Conservation (phyloP, 2,888 invertebrate species). For the Tipula helvola region DNA sequence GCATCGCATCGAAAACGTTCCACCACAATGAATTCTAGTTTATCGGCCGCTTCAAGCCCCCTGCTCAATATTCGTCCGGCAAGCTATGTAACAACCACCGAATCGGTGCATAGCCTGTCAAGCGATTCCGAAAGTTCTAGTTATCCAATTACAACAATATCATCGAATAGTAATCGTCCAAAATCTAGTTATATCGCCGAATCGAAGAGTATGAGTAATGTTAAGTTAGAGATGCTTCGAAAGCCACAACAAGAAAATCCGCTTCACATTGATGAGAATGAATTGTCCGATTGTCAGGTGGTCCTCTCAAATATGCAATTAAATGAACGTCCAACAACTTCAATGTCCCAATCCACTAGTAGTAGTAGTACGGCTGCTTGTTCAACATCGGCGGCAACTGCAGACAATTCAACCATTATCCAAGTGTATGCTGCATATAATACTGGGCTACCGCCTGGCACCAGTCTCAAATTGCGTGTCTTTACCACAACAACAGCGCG, state of each 20-base stretch:
- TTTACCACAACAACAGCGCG: slow-evolving; percentile 85
- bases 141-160: slow-evolving; percentile 40
- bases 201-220: slow-evolving; percentile 50
- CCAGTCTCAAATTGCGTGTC: slow-evolving; percentile 86
- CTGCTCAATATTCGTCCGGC: slow-evolving; percentile 47
- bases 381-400: slow-evolving; percentile 15
- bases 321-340: not conserved
- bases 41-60: slow-evolving; percentile 58
- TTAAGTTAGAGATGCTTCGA: slow-evolving; percentile 41
- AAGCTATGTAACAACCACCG: slow-evolving; percentile 49
- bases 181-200: slow-evolving; percentile 41
- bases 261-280: slow-evolving; percentile 21
- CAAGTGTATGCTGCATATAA: slow-evolving; percentile 95
- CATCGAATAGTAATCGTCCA: slow-evolving; percentile 42
- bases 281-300: not conserved
- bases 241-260: slow-evolving; percentile 21
- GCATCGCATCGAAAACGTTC: slow-evolving; percentile 40
- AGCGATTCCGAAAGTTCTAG: slow-evolving; percentile 47
- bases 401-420: slow-evolving; percentile 31
- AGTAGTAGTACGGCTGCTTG: slow-evolving; percentile 11
- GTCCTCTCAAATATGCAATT: not conserved
- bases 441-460: slow-evolving; percentile 84
- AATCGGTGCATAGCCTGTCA: slow-evolving; percentile 54
- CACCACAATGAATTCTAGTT: slow-evolving; percentile 43
- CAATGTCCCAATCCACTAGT: slow-evolving; percentile 20